phyloP scores from a whole-genome alignment of 2,888 invertebrate species.

The Mamestra brassicae region DNA sequence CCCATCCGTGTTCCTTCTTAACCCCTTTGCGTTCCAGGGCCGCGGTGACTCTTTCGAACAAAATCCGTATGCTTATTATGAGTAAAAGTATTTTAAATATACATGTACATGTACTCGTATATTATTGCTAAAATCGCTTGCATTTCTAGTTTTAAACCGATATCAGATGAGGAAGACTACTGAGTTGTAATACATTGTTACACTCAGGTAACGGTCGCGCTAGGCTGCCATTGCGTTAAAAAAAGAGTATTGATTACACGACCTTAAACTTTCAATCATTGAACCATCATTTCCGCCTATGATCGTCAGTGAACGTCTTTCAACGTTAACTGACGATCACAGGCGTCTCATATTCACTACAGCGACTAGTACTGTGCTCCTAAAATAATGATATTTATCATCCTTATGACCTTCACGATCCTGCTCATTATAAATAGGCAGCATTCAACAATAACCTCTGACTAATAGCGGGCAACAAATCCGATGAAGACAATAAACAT shows the following conservation, averaged over 20 bases:
- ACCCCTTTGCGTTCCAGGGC: no score
- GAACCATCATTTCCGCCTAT: background rate
- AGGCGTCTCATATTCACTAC: background rate
- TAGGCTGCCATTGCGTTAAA: no score
- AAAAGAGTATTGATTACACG: no score
- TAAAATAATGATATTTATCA: background rate
- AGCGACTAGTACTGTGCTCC: background rate
- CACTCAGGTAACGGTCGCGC: no score
- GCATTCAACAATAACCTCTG: conserved; percentile 33
- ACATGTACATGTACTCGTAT: no score
- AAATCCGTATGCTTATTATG: background rate
- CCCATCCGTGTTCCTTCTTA: no score
- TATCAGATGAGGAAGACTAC: no score
- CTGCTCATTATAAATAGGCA: background rate
- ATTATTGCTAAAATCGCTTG: no score
- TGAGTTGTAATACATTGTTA: no score
- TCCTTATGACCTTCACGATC: background rate
- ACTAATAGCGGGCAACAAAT: conserved; percentile 43
- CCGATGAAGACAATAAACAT: conserved; percentile 46
- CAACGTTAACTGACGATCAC: background rate
- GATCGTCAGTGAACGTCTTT: background rate
- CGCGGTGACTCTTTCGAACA: no score
- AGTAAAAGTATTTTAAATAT: background rate
- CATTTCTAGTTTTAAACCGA: no score
- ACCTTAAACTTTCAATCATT: no score